Evolutionary conservation across 2,888 invertebrate genomes (phyloP).

Genomic region (Drosophila kanekoi): DNA sequence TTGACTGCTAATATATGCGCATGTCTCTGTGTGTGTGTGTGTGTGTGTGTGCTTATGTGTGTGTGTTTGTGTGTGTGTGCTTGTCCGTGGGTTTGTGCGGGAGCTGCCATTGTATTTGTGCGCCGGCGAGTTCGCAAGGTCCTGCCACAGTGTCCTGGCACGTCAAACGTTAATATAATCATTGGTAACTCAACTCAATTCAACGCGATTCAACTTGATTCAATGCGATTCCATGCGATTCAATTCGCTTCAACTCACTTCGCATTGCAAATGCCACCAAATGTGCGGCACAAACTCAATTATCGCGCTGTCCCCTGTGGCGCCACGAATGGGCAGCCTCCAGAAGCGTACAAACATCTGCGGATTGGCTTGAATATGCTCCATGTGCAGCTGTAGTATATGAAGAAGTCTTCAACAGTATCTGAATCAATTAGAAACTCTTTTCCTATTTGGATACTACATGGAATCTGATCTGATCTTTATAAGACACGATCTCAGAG

Average conservation of each 20-base stretch:
- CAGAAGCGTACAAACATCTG: too few relatives aligned
- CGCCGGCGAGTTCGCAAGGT: slow-evolving; percentile 16
- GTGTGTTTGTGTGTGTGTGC: slow-evolving; percentile 1
- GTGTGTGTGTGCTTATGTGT: background rate
- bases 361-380: too few relatives aligned
- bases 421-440: too few relatives aligned
- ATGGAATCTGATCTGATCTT: too few relatives aligned
- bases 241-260: slow-evolving; percentile 27
- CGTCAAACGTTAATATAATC: slow-evolving; percentile 69
- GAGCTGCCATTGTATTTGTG: slow-evolving; percentile 26
- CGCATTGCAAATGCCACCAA: slow-evolving; percentile 24
- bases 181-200: slow-evolving; percentile 28
- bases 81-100: background rate
- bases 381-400: too few relatives aligned
- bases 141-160: slow-evolving; percentile 38
- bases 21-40: slow-evolving; percentile 5
- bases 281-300: slow-evolving; percentile 25
- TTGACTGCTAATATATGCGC: slow-evolving; percentile 45
- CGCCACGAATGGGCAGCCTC: too few relatives aligned
- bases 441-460: too few relatives aligned
- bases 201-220: slow-evolving; percentile 20
- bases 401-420: too few relatives aligned
- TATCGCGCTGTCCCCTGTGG: background rate
- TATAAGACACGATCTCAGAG: too few relatives aligned
- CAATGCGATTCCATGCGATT: slow-evolving; percentile 13